Base-by-base conservation (phyloP, 2,888 invertebrate genomes). In the Azorinus chamasolen region DNA sequence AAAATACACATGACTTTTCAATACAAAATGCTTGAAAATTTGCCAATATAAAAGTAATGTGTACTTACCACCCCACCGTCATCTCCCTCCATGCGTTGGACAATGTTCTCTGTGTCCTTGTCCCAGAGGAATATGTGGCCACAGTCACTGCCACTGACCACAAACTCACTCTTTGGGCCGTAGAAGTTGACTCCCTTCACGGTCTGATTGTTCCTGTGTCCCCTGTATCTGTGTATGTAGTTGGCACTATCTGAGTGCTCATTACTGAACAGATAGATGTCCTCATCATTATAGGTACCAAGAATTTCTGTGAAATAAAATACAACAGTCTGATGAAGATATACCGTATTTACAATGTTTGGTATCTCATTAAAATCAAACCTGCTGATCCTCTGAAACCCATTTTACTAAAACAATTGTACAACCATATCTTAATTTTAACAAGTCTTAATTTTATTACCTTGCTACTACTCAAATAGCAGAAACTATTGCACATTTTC, bases 121-220 rank as follows among this genome's bases (percentile, higher is more conserved):
- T 98, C 97, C 98, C 99, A 99, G 64, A 98, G 95, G 89, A 95
- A 92, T 94, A 95, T 95, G 91, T 98, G 95, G 8, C 97, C 96
- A 93, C 98, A 98, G 92, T 99, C 98, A 1, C 97, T 98, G 0
- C 99, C 99, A 50, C 98, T 98, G 12, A 98, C 95, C 1, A 99
- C 94, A 92, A 95, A 99, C 93, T 99, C 97, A 83, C 97, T 97
- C 85, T 95, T 95, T 0, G 97, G 97, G 0, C 99, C 99, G 93
- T 97, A 98, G 94, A 97, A 99, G 88, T 97, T 96, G 0, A 98
- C 97, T 0, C 97, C 97, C 93, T 98, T 98, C 73, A 98, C 95
- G 80, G 94, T 95, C 71, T 94, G 93, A 87, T 92, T 94, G 85
- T 95, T 95, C 48, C 94, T 89, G 91, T 96, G 96, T 0, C 96